Percentiles rank a stretch among this genome's conserved stretches.
phyloP scores from a whole-genome alignment of 1,140 invertebrate genomes.

The Hestina assimilis region DNA sequence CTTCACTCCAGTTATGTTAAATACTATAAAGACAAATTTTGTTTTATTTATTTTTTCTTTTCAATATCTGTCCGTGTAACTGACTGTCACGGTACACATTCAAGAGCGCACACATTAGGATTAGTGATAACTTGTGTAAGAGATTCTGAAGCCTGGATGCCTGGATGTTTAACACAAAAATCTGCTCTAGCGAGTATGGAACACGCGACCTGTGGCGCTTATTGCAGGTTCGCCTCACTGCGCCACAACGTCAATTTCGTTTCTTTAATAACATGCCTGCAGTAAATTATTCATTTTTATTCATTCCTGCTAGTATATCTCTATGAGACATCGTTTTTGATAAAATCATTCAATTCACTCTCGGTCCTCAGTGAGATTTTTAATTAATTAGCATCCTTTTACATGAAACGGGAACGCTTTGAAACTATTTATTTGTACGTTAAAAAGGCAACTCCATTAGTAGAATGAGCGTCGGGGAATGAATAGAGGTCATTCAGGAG shows the following conservation, averaged over 20 bases:
- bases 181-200: too few relatives aligned
- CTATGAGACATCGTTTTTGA: slow-evolving; percentile 11
- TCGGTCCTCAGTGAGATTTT: slow-evolving; percentile 35
- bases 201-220: too few relatives aligned
- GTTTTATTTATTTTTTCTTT: too few relatives aligned
- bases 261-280: neutral
- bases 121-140: too few relatives aligned
- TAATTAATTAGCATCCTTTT: slow-evolving; percentile 67
- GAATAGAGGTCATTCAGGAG: slow-evolving; percentile 71
- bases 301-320: slow-evolving; percentile 1
- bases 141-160: too few relatives aligned
- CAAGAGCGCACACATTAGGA: too few relatives aligned
- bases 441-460: slow-evolving; percentile 74
- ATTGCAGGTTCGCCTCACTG: too few relatives aligned
- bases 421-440: slow-evolving; percentile 71
- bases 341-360: slow-evolving; percentile 36
- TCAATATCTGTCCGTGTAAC: too few relatives aligned
- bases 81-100: too few relatives aligned
- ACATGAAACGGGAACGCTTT: slow-evolving; percentile 45
- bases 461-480: slow-evolving; percentile 65
- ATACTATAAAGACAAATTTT: too few relatives aligned
- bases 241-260: neutral
- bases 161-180: too few relatives aligned
- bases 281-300: neutral
- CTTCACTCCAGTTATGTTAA: too few relatives aligned